phyloP scores from a whole-genome alignment of 2,113 vertebrate species.

The Rana temporaria region DNA sequence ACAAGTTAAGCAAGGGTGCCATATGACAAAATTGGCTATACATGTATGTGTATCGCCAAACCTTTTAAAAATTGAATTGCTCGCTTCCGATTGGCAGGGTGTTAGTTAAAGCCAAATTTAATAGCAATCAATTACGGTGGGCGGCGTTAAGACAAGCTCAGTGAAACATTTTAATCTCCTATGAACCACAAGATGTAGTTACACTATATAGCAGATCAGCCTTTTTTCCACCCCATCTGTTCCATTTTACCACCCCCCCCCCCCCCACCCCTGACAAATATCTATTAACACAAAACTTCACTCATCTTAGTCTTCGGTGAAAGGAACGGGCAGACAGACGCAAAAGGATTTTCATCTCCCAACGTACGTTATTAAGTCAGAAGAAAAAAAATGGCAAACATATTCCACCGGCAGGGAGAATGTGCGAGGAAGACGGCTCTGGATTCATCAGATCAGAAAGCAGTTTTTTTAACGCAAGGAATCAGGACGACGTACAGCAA shows the following conservation, averaged over 20 bases:
- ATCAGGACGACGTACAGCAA: background rate
- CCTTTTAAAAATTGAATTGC: too few relatives aligned
- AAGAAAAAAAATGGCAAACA: conserved; percentile 34
- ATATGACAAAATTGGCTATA: too few relatives aligned
- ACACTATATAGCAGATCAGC: conserved; percentile 55
- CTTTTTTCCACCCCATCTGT: conserved; percentile 53
- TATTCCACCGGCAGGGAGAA: conserved; percentile 13
- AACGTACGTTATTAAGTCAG: conserved; percentile 39
- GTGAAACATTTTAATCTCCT: conserved; percentile 48
- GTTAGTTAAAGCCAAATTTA: conserved; percentile 33
- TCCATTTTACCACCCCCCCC: conserved; percentile 47
- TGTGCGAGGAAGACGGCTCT: conserved; percentile 7
- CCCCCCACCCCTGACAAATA: conserved; percentile 45
- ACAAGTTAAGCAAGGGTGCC: too few relatives aligned
- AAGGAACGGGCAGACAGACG: conserved; percentile 24
- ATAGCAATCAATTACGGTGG: conserved; percentile 38
- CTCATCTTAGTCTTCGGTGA: conserved; percentile 34
- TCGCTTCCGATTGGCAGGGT: background rate
- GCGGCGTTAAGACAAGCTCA: conserved; percentile 31
- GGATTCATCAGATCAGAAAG: conserved; percentile 29
- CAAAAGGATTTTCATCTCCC: conserved; percentile 16
- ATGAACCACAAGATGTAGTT: conserved; percentile 56
- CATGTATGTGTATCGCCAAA: too few relatives aligned
- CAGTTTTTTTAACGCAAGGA: conserved; percentile 7
- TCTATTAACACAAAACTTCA: conserved; percentile 46